Percentiles rank a stretch among this genome's conserved stretches.
Conservation (phyloP, 2,888 invertebrate species). For the Rhagophthalmus giganteus region DNA sequence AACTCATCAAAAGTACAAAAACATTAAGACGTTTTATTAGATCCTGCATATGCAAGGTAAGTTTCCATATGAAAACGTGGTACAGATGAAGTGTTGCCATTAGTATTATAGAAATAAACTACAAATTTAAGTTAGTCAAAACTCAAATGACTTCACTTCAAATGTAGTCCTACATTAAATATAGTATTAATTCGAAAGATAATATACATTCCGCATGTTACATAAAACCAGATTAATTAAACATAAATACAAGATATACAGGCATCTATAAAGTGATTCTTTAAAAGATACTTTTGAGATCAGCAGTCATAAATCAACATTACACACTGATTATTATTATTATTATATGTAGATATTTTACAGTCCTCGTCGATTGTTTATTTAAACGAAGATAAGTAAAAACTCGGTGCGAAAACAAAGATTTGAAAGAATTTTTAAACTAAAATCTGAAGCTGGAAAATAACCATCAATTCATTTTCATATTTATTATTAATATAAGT, state of each 20-base stretch:
- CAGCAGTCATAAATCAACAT: constrained; percentile 11
- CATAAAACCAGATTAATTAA: constrained; percentile 5
- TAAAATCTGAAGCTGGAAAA: constrained; percentile 24
- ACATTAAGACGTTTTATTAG: constrained; percentile 18
- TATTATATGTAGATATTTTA: constrained; percentile 14
- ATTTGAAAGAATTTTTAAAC: constrained; percentile 12
- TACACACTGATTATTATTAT: constrained; percentile 22
- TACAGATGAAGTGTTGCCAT: constrained; percentile 15
- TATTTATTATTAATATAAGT: constrained; percentile 39
- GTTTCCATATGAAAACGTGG: constrained; percentile 5
- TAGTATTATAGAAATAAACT: background rate
- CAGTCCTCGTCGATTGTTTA: constrained; percentile 16
- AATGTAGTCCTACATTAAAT: constrained; percentile 7
- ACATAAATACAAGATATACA: constrained; percentile 4
- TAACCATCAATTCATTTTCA: constrained; percentile 29
- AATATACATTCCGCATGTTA: constrained; percentile 9
- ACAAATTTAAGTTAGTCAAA: background rate
- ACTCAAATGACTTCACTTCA: constrained; percentile 9
- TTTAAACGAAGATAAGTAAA: constrained; percentile 10
- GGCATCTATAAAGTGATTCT: constrained; percentile 5
- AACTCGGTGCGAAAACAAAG: constrained; percentile 15
- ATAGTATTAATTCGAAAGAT: constrained; percentile 4
- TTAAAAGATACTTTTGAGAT: constrained; percentile 9
- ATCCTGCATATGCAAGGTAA: constrained; percentile 17
- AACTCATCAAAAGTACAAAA: constrained; percentile 13